These are phyloP conservation scores for Peromyscus aztecus DNA, from an alignment of 2,797 vertebrate species.

Conservation along the genomic window DNA sequence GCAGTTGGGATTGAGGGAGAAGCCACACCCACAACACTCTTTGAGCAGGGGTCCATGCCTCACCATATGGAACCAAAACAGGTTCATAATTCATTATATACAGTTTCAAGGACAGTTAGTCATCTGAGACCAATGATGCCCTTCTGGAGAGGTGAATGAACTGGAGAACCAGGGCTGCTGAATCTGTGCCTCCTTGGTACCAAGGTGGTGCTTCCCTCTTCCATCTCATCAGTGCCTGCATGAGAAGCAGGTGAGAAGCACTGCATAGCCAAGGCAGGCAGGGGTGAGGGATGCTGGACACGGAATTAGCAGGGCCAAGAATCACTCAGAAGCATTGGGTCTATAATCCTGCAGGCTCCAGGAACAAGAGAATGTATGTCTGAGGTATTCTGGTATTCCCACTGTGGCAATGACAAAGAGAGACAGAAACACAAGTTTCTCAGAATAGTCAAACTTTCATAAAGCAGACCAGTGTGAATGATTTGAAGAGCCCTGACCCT, in stretches of 20 bases:
- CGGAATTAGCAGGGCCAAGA: too few species aligned
- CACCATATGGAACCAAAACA: background rate
- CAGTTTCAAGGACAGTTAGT: background rate
- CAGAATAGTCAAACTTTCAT: background rate
- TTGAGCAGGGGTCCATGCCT: background rate
- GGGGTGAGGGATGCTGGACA: background rate
- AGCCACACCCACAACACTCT: background rate
- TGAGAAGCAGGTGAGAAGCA: background rate
- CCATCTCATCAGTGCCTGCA: background rate
- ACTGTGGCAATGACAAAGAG: background rate
- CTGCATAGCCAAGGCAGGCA: background rate
- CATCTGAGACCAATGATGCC: background rate
- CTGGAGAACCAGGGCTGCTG: background rate
- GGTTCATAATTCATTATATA: background rate
- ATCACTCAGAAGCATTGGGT: background rate
- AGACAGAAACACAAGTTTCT: background rate
- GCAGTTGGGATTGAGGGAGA: background rate
- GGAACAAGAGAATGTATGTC: background rate
- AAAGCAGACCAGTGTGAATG: background rate
- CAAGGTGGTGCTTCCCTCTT: rapidly evolving
- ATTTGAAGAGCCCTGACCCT: background rate
- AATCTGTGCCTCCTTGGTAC: background rate
- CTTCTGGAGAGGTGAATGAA: background rate
- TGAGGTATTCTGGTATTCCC: background rate
- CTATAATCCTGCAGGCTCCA: background rate